Conservation (phyloP, 2,888 invertebrate genomes). For the Exocentrus adspersus region DNA sequence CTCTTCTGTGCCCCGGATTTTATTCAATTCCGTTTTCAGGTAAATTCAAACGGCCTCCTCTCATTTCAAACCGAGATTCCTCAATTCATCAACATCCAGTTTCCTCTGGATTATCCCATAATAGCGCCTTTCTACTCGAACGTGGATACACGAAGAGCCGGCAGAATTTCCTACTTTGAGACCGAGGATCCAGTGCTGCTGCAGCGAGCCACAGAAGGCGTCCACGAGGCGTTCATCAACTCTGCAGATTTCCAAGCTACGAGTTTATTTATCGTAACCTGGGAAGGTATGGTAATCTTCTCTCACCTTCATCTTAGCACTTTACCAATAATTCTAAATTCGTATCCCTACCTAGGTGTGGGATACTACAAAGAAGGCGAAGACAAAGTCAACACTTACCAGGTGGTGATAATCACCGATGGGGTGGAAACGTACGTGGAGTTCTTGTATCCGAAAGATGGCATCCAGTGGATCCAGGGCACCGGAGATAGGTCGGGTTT, state of each 20-base stretch:
- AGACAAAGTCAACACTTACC: constrained; percentile 88
- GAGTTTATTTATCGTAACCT: constrained; percentile 87
- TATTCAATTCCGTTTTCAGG: constrained; percentile 75
- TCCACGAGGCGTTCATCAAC: constrained; percentile 79
- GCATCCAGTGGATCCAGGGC: constrained; percentile 92
- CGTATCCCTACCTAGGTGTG: too few relatives aligned
- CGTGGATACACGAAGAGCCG: constrained; percentile 81
- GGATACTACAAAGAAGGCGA: constrained; percentile 76
- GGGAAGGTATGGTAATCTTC: constrained; percentile 67
- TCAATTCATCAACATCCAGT: constrained; percentile 86
- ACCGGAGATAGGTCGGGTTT: constrained; percentile 78
- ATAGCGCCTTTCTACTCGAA: constrained; percentile 93
- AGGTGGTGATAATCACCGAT: constrained; percentile 79
- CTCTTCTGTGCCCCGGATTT: too few relatives aligned
- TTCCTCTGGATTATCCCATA: constrained; percentile 88
- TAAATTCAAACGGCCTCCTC: constrained; percentile 90
- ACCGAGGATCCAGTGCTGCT: constrained; percentile 71
- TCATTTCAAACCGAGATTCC: constrained; percentile 91
- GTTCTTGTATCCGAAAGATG: constrained; percentile 86
- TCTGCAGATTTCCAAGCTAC: constrained; percentile 78
- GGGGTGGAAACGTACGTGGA: constrained; percentile 85
- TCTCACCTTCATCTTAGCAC: neutral
- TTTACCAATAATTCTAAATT: too few relatives aligned
- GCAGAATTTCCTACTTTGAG: constrained; percentile 79
- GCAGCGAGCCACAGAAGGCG: constrained; percentile 74